Conservation (phyloP, 2,113 vertebrate genomes). For the Regulus satrapa region DNA sequence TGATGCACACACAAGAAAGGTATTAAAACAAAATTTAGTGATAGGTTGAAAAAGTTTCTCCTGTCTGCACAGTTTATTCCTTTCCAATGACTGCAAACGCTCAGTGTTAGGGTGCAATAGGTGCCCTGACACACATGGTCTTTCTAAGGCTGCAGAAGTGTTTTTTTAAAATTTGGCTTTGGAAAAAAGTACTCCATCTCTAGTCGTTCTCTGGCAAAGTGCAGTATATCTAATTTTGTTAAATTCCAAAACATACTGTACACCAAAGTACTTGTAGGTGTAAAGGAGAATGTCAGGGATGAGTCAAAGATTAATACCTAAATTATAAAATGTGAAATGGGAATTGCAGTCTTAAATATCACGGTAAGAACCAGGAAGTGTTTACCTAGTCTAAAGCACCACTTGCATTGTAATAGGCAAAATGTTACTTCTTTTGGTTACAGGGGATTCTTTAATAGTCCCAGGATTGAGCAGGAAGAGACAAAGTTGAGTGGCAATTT, state of each 20-base stretch:
- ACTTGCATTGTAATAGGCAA: neutral
- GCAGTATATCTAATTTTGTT: constrained; percentile 59
- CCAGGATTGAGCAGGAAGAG: neutral
- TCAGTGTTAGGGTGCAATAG: neutral
- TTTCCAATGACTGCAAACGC: neutral
- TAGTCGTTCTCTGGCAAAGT: constrained; percentile 43
- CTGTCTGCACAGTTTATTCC: neutral
- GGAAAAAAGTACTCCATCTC: neutral
- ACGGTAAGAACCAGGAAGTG: constrained; percentile 56
- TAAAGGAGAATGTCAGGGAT: constrained; percentile 74
- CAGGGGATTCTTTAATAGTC: neutral
- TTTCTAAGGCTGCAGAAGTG: neutral
- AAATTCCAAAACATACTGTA: constrained; percentile 66
- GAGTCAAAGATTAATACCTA: constrained; percentile 78
- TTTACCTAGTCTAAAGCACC: constrained; percentile 48
- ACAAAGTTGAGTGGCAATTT: neutral
- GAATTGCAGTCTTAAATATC: constrained; percentile 64
- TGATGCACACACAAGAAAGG: neutral
- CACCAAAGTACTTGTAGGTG: constrained; percentile 73
- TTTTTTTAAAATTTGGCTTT: neutral
- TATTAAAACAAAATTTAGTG: neutral
- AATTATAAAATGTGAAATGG: constrained; percentile 66
- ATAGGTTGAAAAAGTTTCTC: neutral
- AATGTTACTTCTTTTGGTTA: neutral
- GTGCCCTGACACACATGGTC: neutral